Conservation (phyloP, 1,140 invertebrate genomes). For the Vanessa tameamea region DNA sequence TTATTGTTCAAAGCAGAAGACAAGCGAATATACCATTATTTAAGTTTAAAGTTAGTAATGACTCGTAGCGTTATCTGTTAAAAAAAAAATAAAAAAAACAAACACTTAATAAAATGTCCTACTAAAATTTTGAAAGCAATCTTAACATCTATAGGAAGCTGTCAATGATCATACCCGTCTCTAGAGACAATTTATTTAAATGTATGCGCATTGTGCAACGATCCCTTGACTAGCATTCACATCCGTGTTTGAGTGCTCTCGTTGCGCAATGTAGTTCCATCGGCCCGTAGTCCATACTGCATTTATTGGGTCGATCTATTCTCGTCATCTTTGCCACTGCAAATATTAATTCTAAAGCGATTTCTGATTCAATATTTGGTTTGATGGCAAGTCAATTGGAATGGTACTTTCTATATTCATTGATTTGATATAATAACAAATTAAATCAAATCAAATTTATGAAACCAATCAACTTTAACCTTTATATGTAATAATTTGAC, state of each 20-base stretch:
- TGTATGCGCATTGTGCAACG: constrained; percentile 50
- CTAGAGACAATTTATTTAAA: constrained; percentile 35
- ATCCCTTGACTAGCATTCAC: constrained; percentile 46
- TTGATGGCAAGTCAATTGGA: background rate
- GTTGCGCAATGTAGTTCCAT: constrained; percentile 55
- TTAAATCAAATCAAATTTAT: too few species aligned
- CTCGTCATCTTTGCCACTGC: constrained; percentile 29
- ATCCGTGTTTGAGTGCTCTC: constrained; percentile 47
- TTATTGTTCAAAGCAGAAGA: too few species aligned
- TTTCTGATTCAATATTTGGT: background rate
- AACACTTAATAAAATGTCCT: too few species aligned
- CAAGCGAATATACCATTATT: too few species aligned
- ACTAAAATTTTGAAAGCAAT: background rate
- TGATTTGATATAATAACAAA: too few species aligned
- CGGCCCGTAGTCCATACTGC: constrained; percentile 40
- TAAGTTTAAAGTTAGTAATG: background rate
- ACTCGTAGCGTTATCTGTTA: background rate
- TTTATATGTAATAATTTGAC: too few species aligned
- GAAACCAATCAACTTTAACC: too few species aligned
- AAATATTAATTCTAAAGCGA: constrained; percentile 4
- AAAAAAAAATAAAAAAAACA: background rate
- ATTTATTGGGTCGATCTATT: constrained; percentile 68
- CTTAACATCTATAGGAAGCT: constrained; percentile 14
- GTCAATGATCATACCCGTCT: constrained; percentile 26
- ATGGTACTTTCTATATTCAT: too few species aligned